Base-by-base conservation (phyloP, 1,140 invertebrate species). In the Adoxophyes honmai region DNA sequence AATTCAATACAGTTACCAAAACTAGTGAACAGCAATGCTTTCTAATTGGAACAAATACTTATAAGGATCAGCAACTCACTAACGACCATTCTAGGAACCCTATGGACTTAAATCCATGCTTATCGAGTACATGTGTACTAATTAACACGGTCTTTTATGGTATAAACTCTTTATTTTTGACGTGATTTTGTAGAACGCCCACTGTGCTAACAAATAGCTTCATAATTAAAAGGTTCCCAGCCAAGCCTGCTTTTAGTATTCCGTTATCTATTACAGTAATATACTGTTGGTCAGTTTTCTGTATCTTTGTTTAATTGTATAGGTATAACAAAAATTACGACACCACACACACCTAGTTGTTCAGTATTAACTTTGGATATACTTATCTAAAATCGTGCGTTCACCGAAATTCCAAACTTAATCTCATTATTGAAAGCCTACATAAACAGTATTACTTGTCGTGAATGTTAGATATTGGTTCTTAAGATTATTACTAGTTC, bases 211-310 rank as follows among this genome's bases (percentile, higher is more conserved):
- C 64, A 69, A 62, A 69, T 66, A 66, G 52, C 37, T 58, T 66
- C 34, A 51, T 63, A 64, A 77, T 70, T 70, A 64, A 67, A 66
- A 60, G 59, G 60, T 78, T 75, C 74, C 51, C 73, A 79, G 68
- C 37, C 73, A 58, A 70, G 62, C 69, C 75, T 56, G 15, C 8
- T 34, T 54, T 14, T 35, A 34, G 57, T 58, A 58, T 62, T 57
- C 56, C 21, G 21, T 28, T 28, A 28, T 28, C 21, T 28, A 6
- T 28, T 28, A 28, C 21, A 28, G 6, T 6, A 6, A 28, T 28
- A 28, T 28, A 28, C 21, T 2, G 6, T 28, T 28, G 2, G 2
- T 28, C 21, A 6, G 21, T 28, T 28, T 6, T 28, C 21, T 28
- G 21, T 28, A 6, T 3, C 21, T 28, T 28, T 28, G 6, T 28